Conservation (phyloP, 1,140 invertebrate genomes). For the Cotesia typhae region DNA sequence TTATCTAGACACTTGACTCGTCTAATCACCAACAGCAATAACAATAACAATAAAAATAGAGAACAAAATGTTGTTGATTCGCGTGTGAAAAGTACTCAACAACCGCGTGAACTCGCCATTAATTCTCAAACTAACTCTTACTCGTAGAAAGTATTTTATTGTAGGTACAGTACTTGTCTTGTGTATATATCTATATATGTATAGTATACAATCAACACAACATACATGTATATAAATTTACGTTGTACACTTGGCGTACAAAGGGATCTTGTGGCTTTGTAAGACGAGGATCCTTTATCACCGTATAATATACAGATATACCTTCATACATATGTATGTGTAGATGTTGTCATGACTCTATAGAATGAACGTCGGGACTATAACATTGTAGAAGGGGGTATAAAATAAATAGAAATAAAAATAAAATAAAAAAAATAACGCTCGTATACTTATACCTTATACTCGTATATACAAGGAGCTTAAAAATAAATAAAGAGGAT, state of each 20-base stretch:
- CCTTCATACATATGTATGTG: background rate
- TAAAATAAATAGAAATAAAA: constrained; percentile 8
- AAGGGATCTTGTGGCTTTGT: constrained; percentile 30
- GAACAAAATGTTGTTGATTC: background rate
- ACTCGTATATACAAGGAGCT: constrained; percentile 20
- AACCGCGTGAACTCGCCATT: constrained; percentile 26
- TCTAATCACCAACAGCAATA: too few relatives aligned
- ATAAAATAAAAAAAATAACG: too few relatives aligned
- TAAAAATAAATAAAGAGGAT: background rate
- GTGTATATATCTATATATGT: background rate
- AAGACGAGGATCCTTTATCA: constrained; percentile 32
- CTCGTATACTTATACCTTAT: background rate
- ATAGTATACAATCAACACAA: background rate
- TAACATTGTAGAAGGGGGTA: background rate
- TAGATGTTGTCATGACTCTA: background rate
- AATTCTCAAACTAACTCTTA: constrained; percentile 12
- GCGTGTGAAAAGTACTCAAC: constrained; percentile 20
- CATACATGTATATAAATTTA: background rate
- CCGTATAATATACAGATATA: background rate
- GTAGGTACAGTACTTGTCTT: background rate
- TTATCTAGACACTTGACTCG: constrained; percentile 4
- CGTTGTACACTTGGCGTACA: constrained; percentile 11
- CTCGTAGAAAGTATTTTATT: constrained; percentile 23
- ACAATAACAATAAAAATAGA: too few relatives aligned
- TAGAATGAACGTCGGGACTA: too few relatives aligned